Evolutionary conservation across 2,888 invertebrate genomes (phyloP), one percentile per base, ranked within the genome.

Genomic region (Malthinus seriepunctatus): DNA sequence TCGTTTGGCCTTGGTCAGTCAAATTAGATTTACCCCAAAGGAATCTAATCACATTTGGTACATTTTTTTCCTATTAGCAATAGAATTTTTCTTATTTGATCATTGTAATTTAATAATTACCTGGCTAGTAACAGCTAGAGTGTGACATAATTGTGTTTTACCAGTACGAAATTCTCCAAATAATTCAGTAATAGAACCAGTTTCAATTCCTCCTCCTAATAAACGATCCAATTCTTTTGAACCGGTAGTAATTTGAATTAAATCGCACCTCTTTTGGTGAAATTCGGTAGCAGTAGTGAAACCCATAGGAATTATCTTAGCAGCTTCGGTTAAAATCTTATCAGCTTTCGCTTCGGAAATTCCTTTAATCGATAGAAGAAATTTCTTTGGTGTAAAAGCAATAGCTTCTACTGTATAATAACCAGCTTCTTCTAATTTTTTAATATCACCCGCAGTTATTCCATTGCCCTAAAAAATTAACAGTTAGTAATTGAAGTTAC

Each of bases 91-190:
- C n/a, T n/a, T n/a, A 45, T 42, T 42, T 33, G 10, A 32, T 32
- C 14, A 31, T 23, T 15, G 2, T 9, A 42, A 45, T 33, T 45
- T 14, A 45, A 37, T 32, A 52, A 14, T 63, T 81, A 90, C 90
- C 84, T 98, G 98, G 76, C 98, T 98, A 51, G 97, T 97, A 0
- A 99, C 98, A 51, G 98, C 97, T 53, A 99, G 79, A 0, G 95
- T 97, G 74, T 98, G 98, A 73, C 97, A 98, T 3, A 99, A 71
- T 74, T 99, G 98, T 3, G 97, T 95, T 79, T 99, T 99, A 23
- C 98, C 98, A 1, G 97, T 96, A 63, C 98, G 84, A 76, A 98
- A 99, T 78, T 99, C 98, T 8, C 98, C 98, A 82, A 99, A 98
- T 71, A 99, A 88, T 81, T 99, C 98, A 0, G 98, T 99, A 37